Base-by-base conservation (phyloP, 2,113 vertebrate genomes). In the Oreotrochilus melanogaster region DNA sequence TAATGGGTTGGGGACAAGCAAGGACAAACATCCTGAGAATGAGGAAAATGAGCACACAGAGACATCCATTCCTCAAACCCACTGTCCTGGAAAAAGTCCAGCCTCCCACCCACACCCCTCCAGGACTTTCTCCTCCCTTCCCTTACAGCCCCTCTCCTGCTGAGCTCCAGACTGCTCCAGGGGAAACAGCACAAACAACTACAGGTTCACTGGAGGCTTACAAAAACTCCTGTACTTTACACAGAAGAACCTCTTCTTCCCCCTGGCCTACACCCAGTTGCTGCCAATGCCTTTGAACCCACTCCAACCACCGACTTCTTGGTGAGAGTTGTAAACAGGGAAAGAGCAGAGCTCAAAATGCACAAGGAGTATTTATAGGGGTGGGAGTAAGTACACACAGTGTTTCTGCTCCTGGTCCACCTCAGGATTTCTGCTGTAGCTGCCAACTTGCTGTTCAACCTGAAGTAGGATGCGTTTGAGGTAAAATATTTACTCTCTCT, bases 261-360 rank as follows among this genome's bases (percentile, higher is more conserved):
- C 73, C 37, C 88, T 66, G 58, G 71, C 83, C 64, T 51, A 71
- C 30, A 45, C 47, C 76, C 79, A 86, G 7, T 15, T 70, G 65
- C 7, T 90, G 73, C n/a, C 71, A 72, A 78, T 60, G 75, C 54
- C 82, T 90, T 66, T 58, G 76, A 94, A 78, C 47, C 24, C 56
- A 6, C 79, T 91, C 72, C 86, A 88, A n/a, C 7, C 1, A 37
- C 37, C 7, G 2, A 43, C 30, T 33, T 71, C 18, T 86, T 21
- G 0, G 75, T 1, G 80, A 39, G 83, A 62, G 79, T 1, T 80
- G 43, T 70, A 64, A 74, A 73, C 61, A 92, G 53, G 56, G 51
- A 58, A 66, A 61, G 35, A 83, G 47, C 62, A 78, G 47, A 91
- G 91, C 83, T 94, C 86, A 86, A 86, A 86, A 66, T 23, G 43